Base-by-base conservation (phyloP, 2,888 invertebrate genomes). In the Agrypnus murinus region DNA sequence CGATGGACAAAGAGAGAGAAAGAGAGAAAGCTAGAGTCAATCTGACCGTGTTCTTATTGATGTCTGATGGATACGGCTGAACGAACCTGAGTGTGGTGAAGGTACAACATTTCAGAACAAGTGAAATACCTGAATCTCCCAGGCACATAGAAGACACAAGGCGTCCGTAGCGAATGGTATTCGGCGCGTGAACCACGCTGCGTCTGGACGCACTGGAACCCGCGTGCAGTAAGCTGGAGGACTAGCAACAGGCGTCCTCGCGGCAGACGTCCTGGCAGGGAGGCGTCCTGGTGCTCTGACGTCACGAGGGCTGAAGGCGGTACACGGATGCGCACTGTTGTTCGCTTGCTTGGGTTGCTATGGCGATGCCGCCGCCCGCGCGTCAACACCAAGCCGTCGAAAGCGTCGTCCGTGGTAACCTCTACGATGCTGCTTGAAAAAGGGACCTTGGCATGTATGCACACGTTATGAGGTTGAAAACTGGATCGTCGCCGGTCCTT, bases 161-260 rank as follows among this genome's bases (percentile, higher is more conserved):
- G 76, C 75, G 74, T 76, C 72, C 77, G 74, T 73, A 65, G 74
- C 74, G 73, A 74, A 65, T 72, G 74, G 72, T 71, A 69, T 58
- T 73, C 66, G 73, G 68, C 69, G 72, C 69, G 73, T 73, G 74
- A 74, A 73, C 66, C 77, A 77, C 74, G 69, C 67, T 67, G 62
- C 69, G 66, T 64, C 64, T 67, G 66, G 64, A 78, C 80, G 80
- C 79, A 79, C 77, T 77, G 75, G 77, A 77, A 80, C 79, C 79
- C 82, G 83, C 82, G 84, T 83, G 80, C 77, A 69, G 62, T 57
- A 77, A 81, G 82, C 80, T 81, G 84, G 79, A 83, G 80, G 78
- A 85, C 84, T 85, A 86, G 85, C 86, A 86, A 86, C 86, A 86
- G 86, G 86, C 86, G 83, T 82, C 81, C 79, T 81, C 80, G 82